Evolutionary conservation across 2,113 vertebrate species (phyloP).

Genomic region (Spheniscus mendiculus): DNA sequence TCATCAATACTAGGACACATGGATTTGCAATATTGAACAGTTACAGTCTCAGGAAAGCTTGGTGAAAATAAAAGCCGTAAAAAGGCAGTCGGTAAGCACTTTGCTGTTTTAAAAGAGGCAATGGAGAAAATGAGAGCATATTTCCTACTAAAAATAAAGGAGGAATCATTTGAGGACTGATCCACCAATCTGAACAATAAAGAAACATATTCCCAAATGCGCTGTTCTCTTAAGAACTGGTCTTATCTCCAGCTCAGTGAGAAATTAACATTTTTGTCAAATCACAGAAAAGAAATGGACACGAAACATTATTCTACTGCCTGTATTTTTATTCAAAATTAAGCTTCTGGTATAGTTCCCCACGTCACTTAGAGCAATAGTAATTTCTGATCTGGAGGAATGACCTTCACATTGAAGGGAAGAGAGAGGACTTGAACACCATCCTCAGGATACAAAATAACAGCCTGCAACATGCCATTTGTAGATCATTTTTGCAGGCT

Average conservation of each 20-base stretch:
- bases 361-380: not conserved
- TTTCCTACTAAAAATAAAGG: not conserved
- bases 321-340: not conserved
- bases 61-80: not conserved
- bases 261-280: not conserved
- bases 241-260: not conserved
- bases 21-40: not conserved
- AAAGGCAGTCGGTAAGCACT: not conserved
- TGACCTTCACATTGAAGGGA: constrained; percentile 34
- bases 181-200: not conserved
- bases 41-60: not conserved
- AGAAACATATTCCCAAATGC: not conserved
- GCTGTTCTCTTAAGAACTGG: not conserved
- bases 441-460: constrained; percentile 47
- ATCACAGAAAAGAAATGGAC: not conserved
- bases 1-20: not conserved
- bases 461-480: constrained; percentile 57
- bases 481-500: constrained; percentile 49
- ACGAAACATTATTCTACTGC: not conserved
- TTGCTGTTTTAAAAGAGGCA: not conserved
- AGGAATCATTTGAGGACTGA: not conserved
- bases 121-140: not conserved
- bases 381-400: constrained; percentile 50
- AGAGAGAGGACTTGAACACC: not conserved
- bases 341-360: not conserved